Evolutionary conservation across 2,888 invertebrate genomes (phyloP), one percentile per base, ranked within the genome.

Genomic region (Agrilus mali): DNA sequence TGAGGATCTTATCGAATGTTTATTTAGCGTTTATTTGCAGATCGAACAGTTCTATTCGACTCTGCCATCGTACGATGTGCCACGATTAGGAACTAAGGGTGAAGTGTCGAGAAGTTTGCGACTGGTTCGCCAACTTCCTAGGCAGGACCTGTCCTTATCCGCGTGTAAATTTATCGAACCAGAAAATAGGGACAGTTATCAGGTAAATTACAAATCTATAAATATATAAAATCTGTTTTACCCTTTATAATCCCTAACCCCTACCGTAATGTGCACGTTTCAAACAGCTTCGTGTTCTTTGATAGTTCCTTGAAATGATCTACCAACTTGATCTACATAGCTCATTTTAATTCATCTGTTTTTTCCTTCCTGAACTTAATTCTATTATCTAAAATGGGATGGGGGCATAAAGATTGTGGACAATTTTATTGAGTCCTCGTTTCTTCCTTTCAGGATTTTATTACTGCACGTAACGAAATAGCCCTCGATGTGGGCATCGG

Each of bases 21-120:
- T 37, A 16, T 37, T 37, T 17, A 36, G 36, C 47, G 49, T 48
- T 44, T 51, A 50, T 41, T 62, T 72, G 16, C 72, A 93, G 92
- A 81, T 90, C 48, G 92, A 93, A 61, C 83, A 92, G 52, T 97
- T 89, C 68, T 96, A 95, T 77, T 78, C 86, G 47, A 82, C 87
- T 63, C 73, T 96, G 59, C 88, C 88, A 46, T 78, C 81, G 38
- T 84, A 87, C 59, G 77, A 88, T 75, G 65, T 71, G 49, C 68
- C 68, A 33, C 63, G 64, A 54, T 51, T 67, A 42, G 84, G 83
- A 48, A 77, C 82, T n/a, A 73, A 78, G 36, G 92, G 90, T 4
- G 89, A 89, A 64, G 77, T 80, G 51, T 77, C 83, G 63, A 72
- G 90, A 40, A 85, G 85, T 60, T 78, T 82, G 55, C 86, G 89